Conservation (phyloP, 2,888 invertebrate species). For the Chrysopilus asiliformis region DNA sequence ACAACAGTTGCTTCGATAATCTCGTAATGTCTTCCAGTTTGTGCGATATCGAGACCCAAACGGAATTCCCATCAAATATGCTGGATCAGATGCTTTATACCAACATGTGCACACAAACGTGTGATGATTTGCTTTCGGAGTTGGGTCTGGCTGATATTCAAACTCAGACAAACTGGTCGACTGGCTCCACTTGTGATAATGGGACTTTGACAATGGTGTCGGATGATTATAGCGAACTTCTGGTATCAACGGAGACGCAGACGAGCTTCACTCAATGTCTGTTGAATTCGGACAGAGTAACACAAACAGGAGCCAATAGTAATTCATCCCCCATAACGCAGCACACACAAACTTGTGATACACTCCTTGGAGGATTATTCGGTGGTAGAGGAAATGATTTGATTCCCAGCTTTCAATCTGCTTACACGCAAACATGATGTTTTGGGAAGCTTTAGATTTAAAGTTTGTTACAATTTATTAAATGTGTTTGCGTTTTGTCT, state of each 20-base stretch:
- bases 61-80: slow-evolving; percentile 30
- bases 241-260: slow-evolving; percentile 47
- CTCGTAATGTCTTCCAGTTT: slow-evolving; percentile 20
- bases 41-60: slow-evolving; percentile 48
- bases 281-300: slow-evolving; percentile 20
- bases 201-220: background rate
- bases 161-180: slow-evolving; percentile 42
- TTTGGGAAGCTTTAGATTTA: too few relatives aligned
- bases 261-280: slow-evolving; percentile 33
- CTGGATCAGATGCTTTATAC: slow-evolving; percentile 35
- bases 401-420: too few relatives aligned
- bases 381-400: slow-evolving; percentile 22
- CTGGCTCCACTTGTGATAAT: background rate
- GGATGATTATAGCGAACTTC: slow-evolving; percentile 37
- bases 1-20: slow-evolving; percentile 10
- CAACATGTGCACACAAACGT: slow-evolving; percentile 38
- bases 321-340: slow-evolving; percentile 24
- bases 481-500: too few relatives aligned
- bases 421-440: too few relatives aligned
- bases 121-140: slow-evolving; percentile 39
- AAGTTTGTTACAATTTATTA: too few relatives aligned
- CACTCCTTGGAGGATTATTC: slow-evolving; percentile 27
- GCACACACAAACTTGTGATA: slow-evolving; percentile 32
- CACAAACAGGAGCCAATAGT: slow-evolving; percentile 1
- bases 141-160: slow-evolving; percentile 40